A percentile compares a stretch with the other conserved stretches of the same genome.
These are phyloP conservation scores for Pangasianodon gigas DNA, from an alignment of 2,113 vertebrate species.

Conservation along the genomic window DNA sequence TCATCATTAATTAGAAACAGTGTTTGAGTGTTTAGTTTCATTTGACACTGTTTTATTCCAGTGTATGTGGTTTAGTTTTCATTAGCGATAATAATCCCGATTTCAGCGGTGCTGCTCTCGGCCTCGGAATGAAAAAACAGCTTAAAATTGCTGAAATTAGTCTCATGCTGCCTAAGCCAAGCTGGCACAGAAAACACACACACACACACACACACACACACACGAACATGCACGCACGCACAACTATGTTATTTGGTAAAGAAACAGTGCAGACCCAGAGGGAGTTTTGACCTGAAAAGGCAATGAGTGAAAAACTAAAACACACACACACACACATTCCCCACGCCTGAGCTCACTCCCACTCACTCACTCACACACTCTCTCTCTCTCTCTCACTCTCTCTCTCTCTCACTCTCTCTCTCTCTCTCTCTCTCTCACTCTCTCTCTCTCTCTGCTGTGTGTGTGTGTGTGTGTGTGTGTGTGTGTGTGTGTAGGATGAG, in stretches of 20 bases:
- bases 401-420: too few relatives aligned
- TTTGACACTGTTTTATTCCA: background rate
- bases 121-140: background rate
- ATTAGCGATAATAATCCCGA: background rate
- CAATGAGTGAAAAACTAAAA: background rate
- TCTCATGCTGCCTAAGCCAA: background rate
- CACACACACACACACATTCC: background rate
- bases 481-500: constrained; percentile 78
- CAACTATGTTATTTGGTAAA: background rate
- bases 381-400: background rate
- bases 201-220: background rate
- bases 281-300: constrained; percentile 2
- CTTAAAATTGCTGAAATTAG: background rate
- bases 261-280: background rate
- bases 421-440: too few relatives aligned
- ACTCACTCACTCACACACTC: background rate
- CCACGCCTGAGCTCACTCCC: background rate
- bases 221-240: background rate
- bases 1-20: background rate
- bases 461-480: background rate
- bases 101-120: background rate
- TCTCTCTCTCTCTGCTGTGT: background rate
- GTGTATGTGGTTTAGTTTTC: background rate
- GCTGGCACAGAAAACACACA: background rate
- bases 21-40: background rate